Conservation (phyloP, 2,797 vertebrate species). For the Thamnophis elegans region DNA sequence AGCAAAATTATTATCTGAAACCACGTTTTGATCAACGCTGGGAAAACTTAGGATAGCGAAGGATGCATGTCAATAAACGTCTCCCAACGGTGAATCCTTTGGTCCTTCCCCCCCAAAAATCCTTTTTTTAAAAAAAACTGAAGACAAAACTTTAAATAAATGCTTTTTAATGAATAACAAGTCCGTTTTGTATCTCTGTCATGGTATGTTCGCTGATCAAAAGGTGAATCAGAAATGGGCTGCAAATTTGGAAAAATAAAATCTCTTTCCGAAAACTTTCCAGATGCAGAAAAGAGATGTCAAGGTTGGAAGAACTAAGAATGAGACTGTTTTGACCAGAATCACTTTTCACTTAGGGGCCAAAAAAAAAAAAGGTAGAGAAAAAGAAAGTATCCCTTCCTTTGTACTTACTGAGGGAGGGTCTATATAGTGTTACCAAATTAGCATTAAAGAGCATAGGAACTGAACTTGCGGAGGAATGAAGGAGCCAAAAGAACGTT, state of each 20-base stretch:
- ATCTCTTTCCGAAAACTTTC: conserved; percentile 71
- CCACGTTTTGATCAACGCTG: conserved; percentile 50
- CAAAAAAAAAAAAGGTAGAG: conserved; percentile 43
- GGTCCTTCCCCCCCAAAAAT: conserved; percentile 52
- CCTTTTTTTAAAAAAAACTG: conserved; percentile 46
- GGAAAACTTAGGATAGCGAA: conserved; percentile 60
- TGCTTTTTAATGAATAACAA: conserved; percentile 52
- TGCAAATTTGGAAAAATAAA: conserved; percentile 59
- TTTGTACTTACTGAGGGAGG: conserved; percentile 69
- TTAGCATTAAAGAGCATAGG: conserved; percentile 82
- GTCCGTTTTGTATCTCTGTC: conserved; percentile 66
- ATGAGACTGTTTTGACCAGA: conserved; percentile 69
- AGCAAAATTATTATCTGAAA: conserved; percentile 53
- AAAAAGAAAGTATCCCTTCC: conserved; percentile 69
- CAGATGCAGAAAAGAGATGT: conserved; percentile 84
- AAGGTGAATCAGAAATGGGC: conserved; percentile 64
- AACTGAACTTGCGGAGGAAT: conserved; percentile 65
- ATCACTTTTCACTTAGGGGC: conserved; percentile 68
- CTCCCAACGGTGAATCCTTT: conserved; percentile 62
- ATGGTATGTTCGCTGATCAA: conserved; percentile 67
- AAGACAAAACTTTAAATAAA: conserved; percentile 70
- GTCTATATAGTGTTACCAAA: conserved; percentile 85
- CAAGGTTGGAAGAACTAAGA: conserved; percentile 70
- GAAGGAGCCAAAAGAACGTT: conserved; percentile 50
- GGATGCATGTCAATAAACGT: conserved; percentile 62